phyloP scores from a whole-genome alignment of 2,797 vertebrate genomes.

The Hipposideros larvatus region DNA sequence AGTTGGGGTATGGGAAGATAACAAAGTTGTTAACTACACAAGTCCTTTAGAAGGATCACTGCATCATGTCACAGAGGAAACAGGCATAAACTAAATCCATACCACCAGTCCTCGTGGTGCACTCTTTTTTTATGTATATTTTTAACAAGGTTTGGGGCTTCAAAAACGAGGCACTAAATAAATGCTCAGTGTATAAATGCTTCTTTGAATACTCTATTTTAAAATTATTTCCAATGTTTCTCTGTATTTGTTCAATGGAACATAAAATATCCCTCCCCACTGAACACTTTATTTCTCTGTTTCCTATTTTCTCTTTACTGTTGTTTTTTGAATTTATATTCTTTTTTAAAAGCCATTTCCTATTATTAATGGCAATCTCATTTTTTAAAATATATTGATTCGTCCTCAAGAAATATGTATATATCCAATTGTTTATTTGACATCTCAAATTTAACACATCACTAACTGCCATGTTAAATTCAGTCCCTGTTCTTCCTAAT shows the following conservation, averaged over 20 bases:
- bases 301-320: neutral
- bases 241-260: neutral
- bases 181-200: neutral
- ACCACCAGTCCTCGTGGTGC: neutral
- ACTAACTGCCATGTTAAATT: neutral
- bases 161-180: neutral
- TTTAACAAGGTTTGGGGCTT: neutral
- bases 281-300: neutral
- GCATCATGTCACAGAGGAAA: neutral
- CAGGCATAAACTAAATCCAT: neutral
- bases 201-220: neutral
- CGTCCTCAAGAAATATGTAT: neutral
- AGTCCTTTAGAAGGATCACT: neutral
- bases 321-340: neutral
- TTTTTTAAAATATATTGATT: constrained; percentile 11
- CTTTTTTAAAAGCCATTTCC: constrained; percentile 10
- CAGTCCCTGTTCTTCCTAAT: neutral
- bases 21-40: neutral
- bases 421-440: constrained; percentile 31
- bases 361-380: neutral
- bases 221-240: constrained; percentile 15
- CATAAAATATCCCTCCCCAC: neutral
- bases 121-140: neutral
- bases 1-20: neutral
- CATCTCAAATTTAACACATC: constrained; percentile 4